Base-by-base conservation (phyloP, 2,113 vertebrate species). In the Eurypyga helias region DNA sequence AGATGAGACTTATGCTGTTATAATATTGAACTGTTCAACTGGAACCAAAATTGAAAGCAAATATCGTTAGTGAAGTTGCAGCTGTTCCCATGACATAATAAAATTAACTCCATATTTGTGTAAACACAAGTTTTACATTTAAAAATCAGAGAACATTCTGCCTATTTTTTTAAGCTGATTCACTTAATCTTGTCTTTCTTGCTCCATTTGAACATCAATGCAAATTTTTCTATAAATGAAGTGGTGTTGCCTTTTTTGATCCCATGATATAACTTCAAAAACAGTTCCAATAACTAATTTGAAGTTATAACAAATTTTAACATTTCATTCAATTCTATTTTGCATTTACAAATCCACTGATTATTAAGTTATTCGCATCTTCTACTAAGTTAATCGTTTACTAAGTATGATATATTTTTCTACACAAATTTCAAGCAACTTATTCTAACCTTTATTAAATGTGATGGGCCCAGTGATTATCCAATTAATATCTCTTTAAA, bases 221-320 rank as follows among this genome's bases (percentile, higher is more conserved):
- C 60, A 33, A 89, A 43, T 38, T 57, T 55, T 46, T 58, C 69
- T 69, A 52, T 13, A 51, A 2, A 61, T 29, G 25, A 88, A 96
- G 16, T 14, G 38, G 7, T 64, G 45, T 28, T 83, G 48, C 10
- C 41, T 77, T 89, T 86, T 90, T 78, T 76, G 38, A 96, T 87
- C n/a, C 67, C 61, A 70, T n/a, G 54, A 82, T 67, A 33, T 38
- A 77, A 77, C 49, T 89, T 89, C 76, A 93, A 77, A 84, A 93
- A 24, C 29, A 52, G 69, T 66, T 72, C 51, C 34, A 83, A 60
- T 34, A 87, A 29, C 54, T 93, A 57, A 94, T 96, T 69, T 71
- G 83, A 94, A 91, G 90, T 79, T 36, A 84, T 93, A 95, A 96
- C 83, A 93, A 43, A 82, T 94, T 87, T 95, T 64, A 96, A 86